Conservation (phyloP, 2,113 vertebrate genomes). For the Archocentrus centrarchus region DNA sequence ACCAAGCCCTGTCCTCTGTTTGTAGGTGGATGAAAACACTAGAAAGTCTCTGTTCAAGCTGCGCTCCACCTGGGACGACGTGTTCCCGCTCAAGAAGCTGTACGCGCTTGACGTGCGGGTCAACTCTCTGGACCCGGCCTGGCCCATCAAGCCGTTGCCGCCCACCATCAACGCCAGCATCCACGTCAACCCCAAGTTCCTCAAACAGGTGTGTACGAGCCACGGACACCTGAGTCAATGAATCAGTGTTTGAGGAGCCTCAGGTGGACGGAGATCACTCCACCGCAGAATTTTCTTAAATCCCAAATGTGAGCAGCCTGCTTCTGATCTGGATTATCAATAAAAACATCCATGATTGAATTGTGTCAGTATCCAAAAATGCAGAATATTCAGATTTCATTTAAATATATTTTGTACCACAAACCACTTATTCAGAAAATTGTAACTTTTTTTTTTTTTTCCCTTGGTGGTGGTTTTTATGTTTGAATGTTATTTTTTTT, state of each 20-base stretch:
- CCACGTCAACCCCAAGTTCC: slow-evolving; percentile 98
- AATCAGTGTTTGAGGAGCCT: neutral
- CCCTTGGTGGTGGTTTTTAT: too few relatives aligned
- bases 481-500: too few relatives aligned
- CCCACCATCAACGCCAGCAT: slow-evolving; percentile 97
- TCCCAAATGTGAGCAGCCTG: too few relatives aligned
- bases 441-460: too few relatives aligned
- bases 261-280: neutral
- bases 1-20: slow-evolving; percentile 89
- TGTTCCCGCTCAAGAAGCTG: slow-evolving; percentile 96
- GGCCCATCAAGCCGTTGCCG: slow-evolving; percentile 97
- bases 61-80: slow-evolving; percentile 98
- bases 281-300: neutral
- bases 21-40: slow-evolving; percentile 99
- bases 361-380: too few relatives aligned
- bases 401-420: too few relatives aligned
- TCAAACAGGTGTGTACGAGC: slow-evolving; percentile 92
- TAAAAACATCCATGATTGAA: too few relatives aligned
- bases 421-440: too few relatives aligned
- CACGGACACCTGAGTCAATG: neutral
- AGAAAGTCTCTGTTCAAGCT: slow-evolving; percentile 99
- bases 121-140: slow-evolving; percentile 95
- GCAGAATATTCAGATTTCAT: too few relatives aligned
- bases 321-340: too few relatives aligned
- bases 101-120: slow-evolving; percentile 96